Base-by-base conservation (phyloP, 2,797 vertebrate genomes). In the Cheirogaleus major region DNA sequence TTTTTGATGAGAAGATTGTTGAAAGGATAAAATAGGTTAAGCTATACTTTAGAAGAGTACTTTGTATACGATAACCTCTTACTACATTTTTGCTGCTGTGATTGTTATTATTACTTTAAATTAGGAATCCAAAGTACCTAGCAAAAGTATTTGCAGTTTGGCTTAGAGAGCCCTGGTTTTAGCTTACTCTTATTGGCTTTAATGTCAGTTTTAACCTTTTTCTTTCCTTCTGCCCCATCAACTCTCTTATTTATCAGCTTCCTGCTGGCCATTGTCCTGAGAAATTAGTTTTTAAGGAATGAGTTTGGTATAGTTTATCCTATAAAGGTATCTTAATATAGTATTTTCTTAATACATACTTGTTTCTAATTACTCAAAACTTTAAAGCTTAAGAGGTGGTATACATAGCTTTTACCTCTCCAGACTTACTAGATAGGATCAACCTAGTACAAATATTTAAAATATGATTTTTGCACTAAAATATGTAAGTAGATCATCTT, bases 331-430 rank as follows among this genome's bases (percentile, higher is more conserved):
- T 95, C 90, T 93, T 90, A 92, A 61, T 88, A 70, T 61, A 7
- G 13, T 92, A 95, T 93, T 95, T 93, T 73, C 41, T 81, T 93
- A 93, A 52, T 91, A 91, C 90, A 93, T 91, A 57, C 14, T 76
- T 95, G 18, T 69, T 67, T 92, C 25, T 89, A 59, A 93, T 76
- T 80, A 50, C 43, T 73, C 10, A 91, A 76, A 88, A 59, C n/a
- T 79, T 70, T 85, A 89, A 93, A 94, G n/a, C 23, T 75, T 96
- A 90, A 75, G 23, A 82, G 23, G 7, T 79, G 15, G 5, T 89
- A 92, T 45, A 59, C 32, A 45, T 38, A 73, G 22, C 23, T 90
- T 96, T 97, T 95, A 78, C 32, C 14, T 95, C 41, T 93, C 92
- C 41, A 84, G 57, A 81, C 17, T 91, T 67, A 67, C 1, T 90